Evolutionary conservation across 2,113 vertebrate genomes (phyloP).

Genomic region (Eudorcas thomsonii): DNA sequence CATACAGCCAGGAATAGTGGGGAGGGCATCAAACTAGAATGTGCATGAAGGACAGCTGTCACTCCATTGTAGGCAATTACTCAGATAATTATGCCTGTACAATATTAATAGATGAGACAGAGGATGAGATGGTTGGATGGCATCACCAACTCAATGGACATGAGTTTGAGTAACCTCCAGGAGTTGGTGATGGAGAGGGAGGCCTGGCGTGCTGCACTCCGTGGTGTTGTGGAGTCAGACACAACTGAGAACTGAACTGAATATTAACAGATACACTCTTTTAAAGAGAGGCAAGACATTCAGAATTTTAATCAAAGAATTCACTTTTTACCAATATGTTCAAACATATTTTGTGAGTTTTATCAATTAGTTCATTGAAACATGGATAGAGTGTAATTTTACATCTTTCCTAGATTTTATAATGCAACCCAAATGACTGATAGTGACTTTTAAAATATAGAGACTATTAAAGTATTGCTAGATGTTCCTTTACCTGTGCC

Average conservation of each 20-base stretch:
- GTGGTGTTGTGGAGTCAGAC: neutral
- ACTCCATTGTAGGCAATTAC: neutral
- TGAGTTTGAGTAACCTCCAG: neutral
- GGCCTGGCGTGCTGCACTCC: neutral
- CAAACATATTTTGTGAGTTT: neutral
- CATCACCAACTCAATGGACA: neutral
- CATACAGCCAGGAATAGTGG: neutral
- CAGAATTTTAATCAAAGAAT: slow-evolving; percentile 3
- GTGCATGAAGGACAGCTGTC: neutral
- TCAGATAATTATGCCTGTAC: neutral
- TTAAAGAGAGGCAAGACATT: neutral
- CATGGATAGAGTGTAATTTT: neutral
- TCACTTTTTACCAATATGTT: neutral
- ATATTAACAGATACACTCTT: neutral
- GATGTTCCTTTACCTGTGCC: neutral
- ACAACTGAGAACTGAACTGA: neutral
- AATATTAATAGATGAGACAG: neutral
- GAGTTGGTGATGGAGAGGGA: neutral
- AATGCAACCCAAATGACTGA: neutral
- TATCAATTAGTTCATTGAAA: neutral
- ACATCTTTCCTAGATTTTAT: neutral
- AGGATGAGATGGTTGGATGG: neutral
- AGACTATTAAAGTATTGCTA: neutral
- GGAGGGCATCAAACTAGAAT: neutral
- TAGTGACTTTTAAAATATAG: neutral